Evolutionary conservation across 2,888 invertebrate species (phyloP).

Genomic region (Beris morrisii): DNA sequence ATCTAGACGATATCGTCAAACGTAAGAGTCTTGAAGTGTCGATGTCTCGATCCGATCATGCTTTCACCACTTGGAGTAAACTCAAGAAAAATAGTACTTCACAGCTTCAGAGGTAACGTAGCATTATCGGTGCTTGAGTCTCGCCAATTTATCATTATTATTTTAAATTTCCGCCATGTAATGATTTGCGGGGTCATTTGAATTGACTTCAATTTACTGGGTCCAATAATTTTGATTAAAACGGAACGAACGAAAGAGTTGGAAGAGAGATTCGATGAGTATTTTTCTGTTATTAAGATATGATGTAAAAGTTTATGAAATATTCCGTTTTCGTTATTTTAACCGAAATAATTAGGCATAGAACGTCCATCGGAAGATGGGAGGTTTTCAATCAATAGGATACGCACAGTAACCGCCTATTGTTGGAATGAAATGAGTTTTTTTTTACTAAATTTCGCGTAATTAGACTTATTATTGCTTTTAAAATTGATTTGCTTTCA

Average conservation of each 20-base stretch:
- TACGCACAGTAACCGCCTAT: too few species aligned
- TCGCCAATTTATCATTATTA: neutral
- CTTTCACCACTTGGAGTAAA: constrained; percentile 88
- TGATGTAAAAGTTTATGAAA: too few species aligned
- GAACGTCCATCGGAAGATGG: too few species aligned
- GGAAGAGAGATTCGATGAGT: too few species aligned
- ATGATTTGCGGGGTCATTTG: constrained; percentile 50
- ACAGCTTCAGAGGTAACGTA: constrained; percentile 63
- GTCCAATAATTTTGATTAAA: constrained; percentile 42
- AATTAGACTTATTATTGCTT: too few species aligned
- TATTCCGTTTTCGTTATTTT: too few species aligned
- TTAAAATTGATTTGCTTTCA: too few species aligned
- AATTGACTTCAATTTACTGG: constrained; percentile 53
- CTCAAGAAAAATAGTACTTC: constrained; percentile 71
- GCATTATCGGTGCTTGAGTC: neutral
- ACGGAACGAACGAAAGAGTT: neutral
- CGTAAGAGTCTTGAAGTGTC: constrained; percentile 65
- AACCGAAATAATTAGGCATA: too few species aligned
- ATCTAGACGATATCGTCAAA: constrained; percentile 55
- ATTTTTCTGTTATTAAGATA: too few species aligned
- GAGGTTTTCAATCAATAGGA: too few species aligned
- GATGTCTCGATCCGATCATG: constrained; percentile 87
- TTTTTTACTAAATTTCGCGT: too few species aligned
- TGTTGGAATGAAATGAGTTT: too few species aligned
- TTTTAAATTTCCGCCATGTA: constrained; percentile 11